Evolutionary conservation across 2,797 vertebrate species (phyloP).

Genomic region (Pangasius krempfi): DNA sequence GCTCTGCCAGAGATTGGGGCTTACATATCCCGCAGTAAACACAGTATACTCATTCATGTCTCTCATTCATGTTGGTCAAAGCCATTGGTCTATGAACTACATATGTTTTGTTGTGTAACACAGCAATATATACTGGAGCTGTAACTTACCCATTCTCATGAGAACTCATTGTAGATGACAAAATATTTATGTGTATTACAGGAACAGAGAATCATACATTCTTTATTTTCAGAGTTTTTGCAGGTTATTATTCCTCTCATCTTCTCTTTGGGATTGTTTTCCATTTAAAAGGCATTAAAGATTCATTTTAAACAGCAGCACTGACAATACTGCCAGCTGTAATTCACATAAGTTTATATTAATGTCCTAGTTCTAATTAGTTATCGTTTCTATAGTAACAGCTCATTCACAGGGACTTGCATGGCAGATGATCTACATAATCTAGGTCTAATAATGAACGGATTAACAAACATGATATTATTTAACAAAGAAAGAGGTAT

Average conservation of each 20-base stretch:
- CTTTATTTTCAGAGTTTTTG: neutral
- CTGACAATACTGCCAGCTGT: neutral
- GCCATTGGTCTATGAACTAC: neutral
- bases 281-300: neutral
- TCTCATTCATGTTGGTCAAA: no score
- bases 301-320: neutral
- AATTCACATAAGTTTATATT: neutral
- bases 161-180: neutral
- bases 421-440: neutral
- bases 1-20: neutral
- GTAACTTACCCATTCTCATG: neutral
- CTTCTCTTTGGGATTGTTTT: neutral
- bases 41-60: neutral
- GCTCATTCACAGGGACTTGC: neutral
- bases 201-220: neutral
- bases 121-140: neutral
- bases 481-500: neutral
- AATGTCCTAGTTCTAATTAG: neutral
- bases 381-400: neutral
- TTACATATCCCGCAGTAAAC: neutral
- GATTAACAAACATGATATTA: neutral
- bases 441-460: neutral
- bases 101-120: neutral
- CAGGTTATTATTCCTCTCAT: neutral
- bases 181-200: neutral